Percentiles rank a stretch among this genome's conserved stretches.
phyloP scores from a whole-genome alignment of 2,888 invertebrate species.

The Thera britannica region DNA sequence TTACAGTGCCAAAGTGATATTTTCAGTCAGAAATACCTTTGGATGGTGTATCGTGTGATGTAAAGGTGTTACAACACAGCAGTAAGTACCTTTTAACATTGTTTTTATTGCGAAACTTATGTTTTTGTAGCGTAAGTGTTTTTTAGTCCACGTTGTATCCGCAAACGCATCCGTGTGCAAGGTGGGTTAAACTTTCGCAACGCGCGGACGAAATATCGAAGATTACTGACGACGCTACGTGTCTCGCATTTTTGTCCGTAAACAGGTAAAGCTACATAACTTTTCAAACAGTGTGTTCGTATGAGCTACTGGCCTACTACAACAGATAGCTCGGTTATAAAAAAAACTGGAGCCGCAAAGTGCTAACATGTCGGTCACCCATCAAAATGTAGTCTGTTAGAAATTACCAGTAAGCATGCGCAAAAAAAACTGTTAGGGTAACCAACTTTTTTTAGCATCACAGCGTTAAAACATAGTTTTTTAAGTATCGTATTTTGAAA shows the following conservation, averaged over 20 bases:
- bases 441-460: too few species aligned
- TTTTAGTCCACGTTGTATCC: constrained; percentile 40
- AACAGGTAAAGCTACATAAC: background rate
- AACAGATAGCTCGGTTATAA: too few species aligned
- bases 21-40: constrained; percentile 45
- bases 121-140: constrained; percentile 34
- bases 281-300: background rate
- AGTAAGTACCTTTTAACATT: constrained; percentile 33
- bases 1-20: constrained; percentile 38
- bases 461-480: too few species aligned
- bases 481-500: too few species aligned
- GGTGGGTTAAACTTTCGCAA: constrained; percentile 43
- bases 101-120: constrained; percentile 37
- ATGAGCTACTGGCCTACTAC: background rate
- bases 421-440: too few species aligned
- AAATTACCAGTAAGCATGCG: too few species aligned
- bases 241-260: constrained; percentile 2
- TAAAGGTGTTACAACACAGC: constrained; percentile 28
- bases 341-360: too few species aligned
- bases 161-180: constrained; percentile 38
- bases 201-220: constrained; percentile 24
- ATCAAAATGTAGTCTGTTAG: too few species aligned
- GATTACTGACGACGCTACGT: constrained; percentile 10
- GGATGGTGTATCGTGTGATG: constrained; percentile 49
- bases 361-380: too few species aligned